These are phyloP conservation scores for Altica lythri DNA, from an alignment of 2,888 invertebrate species.

Conservation along the genomic window DNA sequence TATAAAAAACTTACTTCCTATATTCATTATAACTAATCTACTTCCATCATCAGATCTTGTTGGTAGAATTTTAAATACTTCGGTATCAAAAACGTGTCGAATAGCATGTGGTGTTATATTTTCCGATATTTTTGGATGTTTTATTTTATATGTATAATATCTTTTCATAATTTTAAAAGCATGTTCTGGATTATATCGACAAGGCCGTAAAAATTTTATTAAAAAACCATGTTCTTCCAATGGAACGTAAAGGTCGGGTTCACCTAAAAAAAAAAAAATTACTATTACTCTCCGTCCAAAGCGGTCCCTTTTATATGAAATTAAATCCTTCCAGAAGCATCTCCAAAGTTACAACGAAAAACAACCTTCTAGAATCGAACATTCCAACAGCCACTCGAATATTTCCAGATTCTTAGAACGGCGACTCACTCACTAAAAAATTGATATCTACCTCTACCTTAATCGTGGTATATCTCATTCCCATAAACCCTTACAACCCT, in stretches of 20 bases:
- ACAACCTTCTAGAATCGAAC: too few species aligned
- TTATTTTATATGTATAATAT: slow-evolving; percentile 71
- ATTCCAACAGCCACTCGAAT: too few species aligned
- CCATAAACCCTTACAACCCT: too few species aligned
- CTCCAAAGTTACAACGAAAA: too few species aligned
- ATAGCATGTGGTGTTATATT: slow-evolving; percentile 68
- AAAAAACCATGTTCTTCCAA: slow-evolving; percentile 74
- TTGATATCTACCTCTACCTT: too few species aligned
- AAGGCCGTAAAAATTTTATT: slow-evolving; percentile 79
- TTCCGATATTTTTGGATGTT: too few species aligned
- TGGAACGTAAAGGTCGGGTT: slow-evolving; percentile 66
- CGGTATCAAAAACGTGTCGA: slow-evolving; percentile 66
- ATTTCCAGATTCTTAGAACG: too few species aligned
- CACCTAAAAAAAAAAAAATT: slow-evolving; percentile 62
- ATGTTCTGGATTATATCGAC: slow-evolving; percentile 84
- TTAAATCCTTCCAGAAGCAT: too few species aligned
- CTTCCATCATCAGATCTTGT: slow-evolving; percentile 69
- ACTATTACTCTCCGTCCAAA: too few species aligned
- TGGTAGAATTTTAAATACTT: slow-evolving; percentile 72
- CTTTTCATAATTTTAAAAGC: slow-evolving; percentile 76
- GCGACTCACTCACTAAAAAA: too few species aligned
- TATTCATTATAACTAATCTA: slow-evolving; percentile 71
- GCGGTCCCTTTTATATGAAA: too few species aligned
- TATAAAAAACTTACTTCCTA: slow-evolving; percentile 69
- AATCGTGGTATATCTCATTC: too few species aligned